A percentile compares a stretch with the other conserved stretches of the same genome.
phyloP scores from a whole-genome alignment of 2,888 invertebrate species.

The Hemicrepidius hirtus region DNA sequence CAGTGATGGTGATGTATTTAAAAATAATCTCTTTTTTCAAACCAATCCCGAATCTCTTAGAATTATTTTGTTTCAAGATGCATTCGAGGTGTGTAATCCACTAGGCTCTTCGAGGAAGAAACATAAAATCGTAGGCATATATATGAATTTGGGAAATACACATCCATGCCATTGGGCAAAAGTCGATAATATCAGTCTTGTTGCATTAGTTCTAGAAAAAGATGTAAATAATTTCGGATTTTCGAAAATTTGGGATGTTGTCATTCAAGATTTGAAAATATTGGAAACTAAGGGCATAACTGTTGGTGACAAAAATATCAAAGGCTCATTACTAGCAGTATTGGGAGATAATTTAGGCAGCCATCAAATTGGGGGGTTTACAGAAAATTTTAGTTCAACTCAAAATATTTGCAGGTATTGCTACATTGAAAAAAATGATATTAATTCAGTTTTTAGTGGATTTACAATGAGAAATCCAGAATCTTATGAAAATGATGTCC shows the following conservation, averaged over 20 bases:
- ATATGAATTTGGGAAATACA: constrained; percentile 23
- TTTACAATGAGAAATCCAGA: constrained; percentile 20
- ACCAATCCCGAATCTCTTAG: neutral
- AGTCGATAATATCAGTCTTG: constrained; percentile 25
- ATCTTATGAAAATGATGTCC: constrained; percentile 10
- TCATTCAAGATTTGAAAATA: constrained; percentile 25
- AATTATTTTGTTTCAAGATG: neutral
- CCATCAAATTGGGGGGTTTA: constrained; percentile 51
- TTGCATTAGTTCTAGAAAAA: constrained; percentile 5
- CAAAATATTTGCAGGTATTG: constrained; percentile 53
- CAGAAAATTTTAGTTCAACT: constrained; percentile 51
- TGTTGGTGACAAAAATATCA: neutral
- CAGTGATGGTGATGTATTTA: neutral
- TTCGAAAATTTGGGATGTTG: constrained; percentile 14
- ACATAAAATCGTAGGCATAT: neutral
- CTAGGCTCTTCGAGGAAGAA: neutral
- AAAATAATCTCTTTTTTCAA: neutral
- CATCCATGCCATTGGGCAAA: neutral
- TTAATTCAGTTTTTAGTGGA: constrained; percentile 45
- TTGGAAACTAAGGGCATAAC: neutral
- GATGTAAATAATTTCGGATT: constrained; percentile 36
- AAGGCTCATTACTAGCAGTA: neutral
- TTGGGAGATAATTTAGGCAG: no score
- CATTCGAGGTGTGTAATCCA: neutral
- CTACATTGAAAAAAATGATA: constrained; percentile 36